Percentiles rank a stretch among this genome's conserved stretches.
Evolutionary conservation across 1,140 invertebrate species (phyloP).

Genomic region (Micrasema minimum): DNA sequence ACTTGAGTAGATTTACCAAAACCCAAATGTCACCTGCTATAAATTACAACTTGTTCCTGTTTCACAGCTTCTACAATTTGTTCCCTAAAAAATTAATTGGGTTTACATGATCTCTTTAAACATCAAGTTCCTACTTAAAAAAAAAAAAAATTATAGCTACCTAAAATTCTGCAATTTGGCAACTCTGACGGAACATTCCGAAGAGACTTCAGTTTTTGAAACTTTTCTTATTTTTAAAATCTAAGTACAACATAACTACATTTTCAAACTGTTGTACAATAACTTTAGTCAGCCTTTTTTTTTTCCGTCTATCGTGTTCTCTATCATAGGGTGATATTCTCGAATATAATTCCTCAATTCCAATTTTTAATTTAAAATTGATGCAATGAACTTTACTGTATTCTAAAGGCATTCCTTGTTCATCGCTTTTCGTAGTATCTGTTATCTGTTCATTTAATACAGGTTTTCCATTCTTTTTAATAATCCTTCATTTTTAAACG

Average conservation of each 20-base stretch:
- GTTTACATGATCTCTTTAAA: not conserved
- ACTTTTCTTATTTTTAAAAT: conserved; percentile 94
- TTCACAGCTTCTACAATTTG: conserved; percentile 79
- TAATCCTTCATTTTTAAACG: conserved; percentile 77
- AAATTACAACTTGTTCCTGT: conserved; percentile 82
- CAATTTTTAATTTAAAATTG: conserved; percentile 70
- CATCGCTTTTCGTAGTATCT: conserved; percentile 53
- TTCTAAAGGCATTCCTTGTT: conserved; percentile 58
- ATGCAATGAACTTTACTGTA: conserved; percentile 71
- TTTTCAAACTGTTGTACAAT: conserved; percentile 73
- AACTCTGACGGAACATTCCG: conserved; percentile 81
- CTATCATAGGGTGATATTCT: conserved; percentile 62
- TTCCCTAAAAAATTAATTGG: conserved; percentile 65
- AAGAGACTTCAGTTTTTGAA: conserved; percentile 85
- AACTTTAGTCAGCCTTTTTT: conserved; percentile 59
- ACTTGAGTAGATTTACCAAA: conserved; percentile 99
- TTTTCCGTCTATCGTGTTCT: conserved; percentile 64
- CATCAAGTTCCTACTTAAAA: not conserved
- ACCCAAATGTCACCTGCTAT: conserved; percentile 93
- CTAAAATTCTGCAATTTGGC: conserved; percentile 83
- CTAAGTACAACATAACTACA: conserved; percentile 82
- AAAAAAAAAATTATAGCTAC: conserved; percentile 49
- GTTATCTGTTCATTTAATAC: conserved; percentile 54
- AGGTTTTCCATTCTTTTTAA: conserved; percentile 66
- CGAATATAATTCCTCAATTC: conserved; percentile 68